Percentiles rank a stretch among this genome's conserved stretches.
Conservation (phyloP, 2,113 vertebrate genomes). For the Osmerus mordax region DNA sequence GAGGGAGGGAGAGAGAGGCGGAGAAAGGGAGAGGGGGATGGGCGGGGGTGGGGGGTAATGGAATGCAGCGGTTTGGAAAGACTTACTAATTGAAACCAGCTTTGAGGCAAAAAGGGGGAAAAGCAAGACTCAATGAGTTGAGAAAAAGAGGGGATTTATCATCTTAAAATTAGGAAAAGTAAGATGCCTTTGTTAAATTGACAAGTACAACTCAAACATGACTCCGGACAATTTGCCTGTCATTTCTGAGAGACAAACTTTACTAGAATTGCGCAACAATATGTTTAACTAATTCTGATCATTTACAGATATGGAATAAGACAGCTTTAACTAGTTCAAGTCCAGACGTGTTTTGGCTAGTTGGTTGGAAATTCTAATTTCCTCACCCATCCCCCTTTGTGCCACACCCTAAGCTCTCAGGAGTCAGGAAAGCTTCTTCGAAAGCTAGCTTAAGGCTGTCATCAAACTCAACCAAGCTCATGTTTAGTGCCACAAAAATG, state of each 20-base stretch:
- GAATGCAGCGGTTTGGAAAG: conserved; percentile 83
- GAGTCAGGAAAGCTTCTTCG: conserved; percentile 23
- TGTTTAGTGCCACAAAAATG: conserved; percentile 13
- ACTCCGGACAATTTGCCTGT: not conserved
- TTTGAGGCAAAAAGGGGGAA: conserved; percentile 62
- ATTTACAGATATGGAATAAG: too few relatives aligned
- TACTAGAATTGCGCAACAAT: too few relatives aligned
- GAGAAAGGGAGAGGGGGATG: conserved; percentile 42
- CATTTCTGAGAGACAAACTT: too few relatives aligned
- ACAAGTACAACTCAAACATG: too few relatives aligned
- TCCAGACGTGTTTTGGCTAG: conserved; percentile 18
- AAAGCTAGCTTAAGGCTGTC: conserved; percentile 12
- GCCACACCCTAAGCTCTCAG: conserved; percentile 69
- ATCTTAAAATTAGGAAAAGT: not conserved
- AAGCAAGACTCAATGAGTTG: conserved; percentile 50
- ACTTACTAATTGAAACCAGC: conserved; percentile 82
- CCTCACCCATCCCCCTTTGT: conserved; percentile 43
- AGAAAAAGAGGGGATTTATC: conserved; percentile 42
- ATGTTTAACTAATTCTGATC: too few relatives aligned
- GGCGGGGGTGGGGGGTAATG: conserved; percentile 68
- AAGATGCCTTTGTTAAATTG: not conserved
- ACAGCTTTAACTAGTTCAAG: not conserved
- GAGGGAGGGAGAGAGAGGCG: conserved; percentile 17
- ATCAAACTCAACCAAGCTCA: not conserved
- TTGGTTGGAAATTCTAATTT: conserved; percentile 42